Evolutionary conservation across 2,797 vertebrate species (phyloP).

Genomic region (Silurus aristotelis): DNA sequence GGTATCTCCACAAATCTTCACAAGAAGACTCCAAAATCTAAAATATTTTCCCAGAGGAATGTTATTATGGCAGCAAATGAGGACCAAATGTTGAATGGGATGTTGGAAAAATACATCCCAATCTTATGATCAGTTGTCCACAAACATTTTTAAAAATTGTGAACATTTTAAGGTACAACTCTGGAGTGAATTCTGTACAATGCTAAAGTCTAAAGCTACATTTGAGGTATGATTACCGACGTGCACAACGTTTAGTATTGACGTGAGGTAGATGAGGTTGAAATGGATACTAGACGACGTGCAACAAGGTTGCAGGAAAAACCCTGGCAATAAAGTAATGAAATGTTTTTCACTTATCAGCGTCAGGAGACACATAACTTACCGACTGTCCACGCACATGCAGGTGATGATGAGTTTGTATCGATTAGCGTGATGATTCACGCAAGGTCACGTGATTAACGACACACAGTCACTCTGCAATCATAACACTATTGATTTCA

Average conservation of each 20-base stretch:
- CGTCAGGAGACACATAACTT: slow-evolving; percentile 18
- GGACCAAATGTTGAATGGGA: neutral
- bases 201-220: neutral
- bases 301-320: neutral
- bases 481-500: slow-evolving; percentile 42
- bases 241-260: neutral
- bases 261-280: neutral
- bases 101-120: neutral
- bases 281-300: neutral
- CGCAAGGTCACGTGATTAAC: slow-evolving; percentile 46
- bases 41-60: neutral
- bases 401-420: slow-evolving; percentile 42
- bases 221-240: neutral
- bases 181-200: neutral
- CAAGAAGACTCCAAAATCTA: too few species aligned
- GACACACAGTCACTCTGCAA: slow-evolving; percentile 10
- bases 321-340: slow-evolving; percentile 24
- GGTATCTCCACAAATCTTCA: too few species aligned
- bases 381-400: slow-evolving; percentile 1
- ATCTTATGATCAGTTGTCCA: neutral
- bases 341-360: slow-evolving; percentile 34
- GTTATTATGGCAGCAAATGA: neutral
- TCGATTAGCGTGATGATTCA: slow-evolving; percentile 49
- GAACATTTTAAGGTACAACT: neutral
- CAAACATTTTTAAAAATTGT: neutral